A percentile compares a stretch with the other conserved stretches of the same genome.
Conservation (phyloP, 2,797 vertebrate genomes). For the Acanthornis magna region DNA sequence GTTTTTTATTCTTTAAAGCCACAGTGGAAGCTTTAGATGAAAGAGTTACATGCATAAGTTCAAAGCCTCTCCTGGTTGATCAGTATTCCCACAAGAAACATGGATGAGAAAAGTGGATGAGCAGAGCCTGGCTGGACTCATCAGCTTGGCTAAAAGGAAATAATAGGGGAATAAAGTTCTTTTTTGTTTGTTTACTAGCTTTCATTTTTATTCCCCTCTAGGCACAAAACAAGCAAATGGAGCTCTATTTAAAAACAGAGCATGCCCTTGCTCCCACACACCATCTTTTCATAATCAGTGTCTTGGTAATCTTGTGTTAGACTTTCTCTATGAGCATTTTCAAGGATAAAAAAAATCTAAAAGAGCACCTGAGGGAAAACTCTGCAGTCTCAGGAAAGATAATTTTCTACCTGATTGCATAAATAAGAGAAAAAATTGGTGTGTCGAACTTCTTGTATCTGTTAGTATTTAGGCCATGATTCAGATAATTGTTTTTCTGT, state of each 20-base stretch:
- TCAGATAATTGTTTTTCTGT: conserved; percentile 30
- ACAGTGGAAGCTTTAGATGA: conserved; percentile 27
- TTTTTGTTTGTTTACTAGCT: conserved; percentile 29
- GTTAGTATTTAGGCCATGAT: conserved; percentile 20
- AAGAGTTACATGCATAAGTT: conserved; percentile 12
- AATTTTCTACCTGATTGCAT: conserved; percentile 48
- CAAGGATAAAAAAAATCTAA: background rate
- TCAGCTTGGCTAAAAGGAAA: background rate
- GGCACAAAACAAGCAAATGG: background rate
- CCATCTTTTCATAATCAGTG: background rate
- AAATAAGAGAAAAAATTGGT: conserved; percentile 34
- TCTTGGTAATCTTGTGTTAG: background rate
- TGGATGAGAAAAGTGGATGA: background rate
- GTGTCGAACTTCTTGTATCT: conserved; percentile 1
- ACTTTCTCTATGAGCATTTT: background rate
- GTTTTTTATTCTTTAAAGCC: background rate
- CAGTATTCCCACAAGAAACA: conserved; percentile 15
- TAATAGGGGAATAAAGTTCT: background rate
- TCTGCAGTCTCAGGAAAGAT: background rate
- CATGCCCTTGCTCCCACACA: background rate
- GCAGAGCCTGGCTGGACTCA: background rate
- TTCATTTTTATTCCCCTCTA: conserved; percentile 24
- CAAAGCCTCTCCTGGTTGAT: conserved; percentile 48
- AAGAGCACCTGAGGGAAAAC: background rate
- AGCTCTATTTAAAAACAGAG: background rate